Percentiles rank a stretch among this genome's conserved stretches.
Conservation (phyloP, 2,888 invertebrate genomes). For the Anodontia alba region DNA sequence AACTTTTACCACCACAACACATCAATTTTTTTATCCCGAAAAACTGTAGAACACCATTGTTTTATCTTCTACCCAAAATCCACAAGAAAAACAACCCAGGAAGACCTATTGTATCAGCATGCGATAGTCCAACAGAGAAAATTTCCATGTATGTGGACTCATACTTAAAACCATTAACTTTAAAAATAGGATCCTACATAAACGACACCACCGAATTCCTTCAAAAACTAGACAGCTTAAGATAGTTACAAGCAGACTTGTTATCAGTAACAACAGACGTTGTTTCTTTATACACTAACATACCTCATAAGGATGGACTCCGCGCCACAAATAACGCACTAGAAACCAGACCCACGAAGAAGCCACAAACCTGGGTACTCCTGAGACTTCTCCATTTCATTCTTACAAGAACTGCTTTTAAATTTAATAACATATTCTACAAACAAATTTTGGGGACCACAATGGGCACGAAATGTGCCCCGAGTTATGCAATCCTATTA, state of each 20-base stretch:
- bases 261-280: background rate
- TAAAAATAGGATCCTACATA: background rate
- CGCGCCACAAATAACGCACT: background rate
- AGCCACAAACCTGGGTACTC: background rate
- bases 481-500: constrained; percentile 26
- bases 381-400: constrained; percentile 21
- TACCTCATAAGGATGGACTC: background rate
- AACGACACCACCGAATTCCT: constrained; percentile 1
- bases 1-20: background rate
- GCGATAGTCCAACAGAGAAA: constrained; percentile 22
- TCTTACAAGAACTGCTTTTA: too few species aligned
- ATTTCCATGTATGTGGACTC: background rate
- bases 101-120: constrained; percentile 24
- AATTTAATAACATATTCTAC: constrained; percentile 22
- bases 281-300: background rate
- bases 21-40: constrained; percentile 11
- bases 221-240: background rate
- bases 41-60: constrained; percentile 18
- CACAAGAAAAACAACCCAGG: constrained; percentile 27
- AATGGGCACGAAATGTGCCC: too few species aligned
- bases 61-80: constrained; percentile 22
- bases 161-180: background rate
- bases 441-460: constrained; percentile 27
- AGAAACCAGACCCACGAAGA: background rate
- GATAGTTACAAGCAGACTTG: background rate